Conservation (phyloP, 2,888 invertebrate species). For the Ryuthela nishihirai region DNA sequence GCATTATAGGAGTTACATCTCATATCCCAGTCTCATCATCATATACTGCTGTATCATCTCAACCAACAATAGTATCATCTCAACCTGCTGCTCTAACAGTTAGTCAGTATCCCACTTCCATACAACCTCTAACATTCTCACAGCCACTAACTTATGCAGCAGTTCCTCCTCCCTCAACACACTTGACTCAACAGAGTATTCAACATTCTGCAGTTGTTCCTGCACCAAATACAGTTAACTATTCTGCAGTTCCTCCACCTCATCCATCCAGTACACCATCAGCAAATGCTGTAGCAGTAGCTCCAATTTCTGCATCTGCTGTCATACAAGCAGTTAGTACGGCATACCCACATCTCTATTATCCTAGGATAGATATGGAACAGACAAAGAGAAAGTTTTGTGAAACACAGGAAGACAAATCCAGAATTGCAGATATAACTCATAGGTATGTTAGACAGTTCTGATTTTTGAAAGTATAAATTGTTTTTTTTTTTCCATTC, state of each 20-base stretch:
- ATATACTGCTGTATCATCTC: slow-evolving; percentile 6
- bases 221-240: slow-evolving; percentile 15
- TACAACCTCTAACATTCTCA: slow-evolving; percentile 1
- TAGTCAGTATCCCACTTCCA: neutral
- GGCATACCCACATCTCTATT: neutral
- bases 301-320: neutral
- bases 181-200: too few relatives aligned
- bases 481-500: too few relatives aligned
- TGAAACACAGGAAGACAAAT: too few relatives aligned
- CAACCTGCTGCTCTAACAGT: neutral
- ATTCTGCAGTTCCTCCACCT: slow-evolving; percentile 4
- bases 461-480: too few relatives aligned
- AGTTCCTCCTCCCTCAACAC: slow-evolving; percentile 8
- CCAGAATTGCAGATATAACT: too few relatives aligned
- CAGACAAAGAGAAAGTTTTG: neutral
- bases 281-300: neutral
- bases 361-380: neutral
- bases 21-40: slow-evolving; percentile 11
- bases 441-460: too few relatives aligned
- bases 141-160: slow-evolving; percentile 25
- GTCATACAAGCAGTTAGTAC: neutral
- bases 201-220: slow-evolving; percentile 21
- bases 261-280: slow-evolving; percentile 14
- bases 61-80: neutral
- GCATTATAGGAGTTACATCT: slow-evolving; percentile 25